phyloP scores from a whole-genome alignment of 2,113 vertebrate species.

The Gobio gobio region DNA sequence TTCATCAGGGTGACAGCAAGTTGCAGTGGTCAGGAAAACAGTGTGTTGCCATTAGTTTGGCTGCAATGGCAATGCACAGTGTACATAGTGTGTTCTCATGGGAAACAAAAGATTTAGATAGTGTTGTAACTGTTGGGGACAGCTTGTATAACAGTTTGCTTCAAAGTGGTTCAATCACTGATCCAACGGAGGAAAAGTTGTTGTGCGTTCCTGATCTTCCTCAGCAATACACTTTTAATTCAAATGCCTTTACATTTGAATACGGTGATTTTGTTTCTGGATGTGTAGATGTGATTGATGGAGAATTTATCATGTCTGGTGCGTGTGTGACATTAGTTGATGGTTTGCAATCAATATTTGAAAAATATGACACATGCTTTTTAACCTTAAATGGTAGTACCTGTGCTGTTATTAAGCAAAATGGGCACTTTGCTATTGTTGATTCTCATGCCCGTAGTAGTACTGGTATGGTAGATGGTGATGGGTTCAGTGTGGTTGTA shows the following conservation, averaged over 20 bases:
- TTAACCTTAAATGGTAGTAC: neutral
- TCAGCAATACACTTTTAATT: neutral
- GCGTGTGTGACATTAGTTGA: too few species aligned
- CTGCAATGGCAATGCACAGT: neutral
- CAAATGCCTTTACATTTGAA: neutral
- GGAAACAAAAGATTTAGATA: neutral
- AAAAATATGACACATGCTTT: too few species aligned
- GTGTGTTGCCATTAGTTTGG: neutral
- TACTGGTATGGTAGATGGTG: neutral
- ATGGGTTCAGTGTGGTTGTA: neutral
- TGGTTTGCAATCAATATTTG: too few species aligned
- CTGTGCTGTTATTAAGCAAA: neutral
- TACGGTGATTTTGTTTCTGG: neutral
- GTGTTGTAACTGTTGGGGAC: neutral
- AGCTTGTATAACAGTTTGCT: neutral
- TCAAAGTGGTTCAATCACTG: neutral
- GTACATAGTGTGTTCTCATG: neutral
- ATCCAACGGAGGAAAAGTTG: neutral
- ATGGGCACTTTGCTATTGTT: neutral
- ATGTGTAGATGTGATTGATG: too few species aligned
- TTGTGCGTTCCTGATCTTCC: neutral
- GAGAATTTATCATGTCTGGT: too few species aligned
- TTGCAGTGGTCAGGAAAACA: neutral
- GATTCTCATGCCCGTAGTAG: conserved; percentile 3
- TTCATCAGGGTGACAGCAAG: neutral